Evolutionary conservation across 2,113 vertebrate species (phyloP).

Genomic region (Atrichornis clamosus): DNA sequence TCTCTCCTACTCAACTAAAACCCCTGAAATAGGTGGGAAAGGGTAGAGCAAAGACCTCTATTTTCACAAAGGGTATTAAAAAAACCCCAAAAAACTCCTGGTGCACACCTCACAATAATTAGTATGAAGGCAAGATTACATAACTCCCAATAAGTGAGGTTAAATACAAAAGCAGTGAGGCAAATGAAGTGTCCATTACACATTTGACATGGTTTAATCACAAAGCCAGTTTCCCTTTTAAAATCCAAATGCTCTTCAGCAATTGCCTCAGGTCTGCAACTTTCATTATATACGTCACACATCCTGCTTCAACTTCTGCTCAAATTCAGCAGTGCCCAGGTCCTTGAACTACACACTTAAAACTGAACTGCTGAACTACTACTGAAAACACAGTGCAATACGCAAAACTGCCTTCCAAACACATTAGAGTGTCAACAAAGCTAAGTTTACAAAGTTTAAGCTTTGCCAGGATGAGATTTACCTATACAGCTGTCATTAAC

Average conservation of each 20-base stretch:
- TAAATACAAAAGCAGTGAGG: slow-evolving; percentile 10
- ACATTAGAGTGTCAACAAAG: background rate
- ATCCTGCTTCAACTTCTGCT: background rate
- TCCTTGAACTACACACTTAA: background rate
- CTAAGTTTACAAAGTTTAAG: background rate
- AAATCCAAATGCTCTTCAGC: background rate
- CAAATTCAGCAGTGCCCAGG: background rate
- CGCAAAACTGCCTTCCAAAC: background rate
- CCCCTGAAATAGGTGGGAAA: slow-evolving; percentile 4
- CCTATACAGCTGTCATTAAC: background rate
- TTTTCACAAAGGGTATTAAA: background rate
- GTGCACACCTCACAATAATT: background rate
- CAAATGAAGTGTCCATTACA: slow-evolving; percentile 2
- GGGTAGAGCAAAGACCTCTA: background rate
- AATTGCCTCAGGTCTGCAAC: background rate
- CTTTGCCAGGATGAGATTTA: background rate
- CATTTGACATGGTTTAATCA: background rate
- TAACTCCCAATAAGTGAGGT: background rate
- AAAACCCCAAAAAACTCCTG: background rate
- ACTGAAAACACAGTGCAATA: background rate
- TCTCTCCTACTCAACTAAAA: slow-evolving; percentile 18
- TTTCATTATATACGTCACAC: background rate
- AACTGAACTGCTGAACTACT: too few species aligned
- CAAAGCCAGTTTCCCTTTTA: background rate
- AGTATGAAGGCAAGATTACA: background rate